Percentiles rank a stretch among this genome's conserved stretches.
Evolutionary conservation across 2,113 vertebrate genomes (phyloP).

Genomic region (Hippopotamus amphibius): DNA sequence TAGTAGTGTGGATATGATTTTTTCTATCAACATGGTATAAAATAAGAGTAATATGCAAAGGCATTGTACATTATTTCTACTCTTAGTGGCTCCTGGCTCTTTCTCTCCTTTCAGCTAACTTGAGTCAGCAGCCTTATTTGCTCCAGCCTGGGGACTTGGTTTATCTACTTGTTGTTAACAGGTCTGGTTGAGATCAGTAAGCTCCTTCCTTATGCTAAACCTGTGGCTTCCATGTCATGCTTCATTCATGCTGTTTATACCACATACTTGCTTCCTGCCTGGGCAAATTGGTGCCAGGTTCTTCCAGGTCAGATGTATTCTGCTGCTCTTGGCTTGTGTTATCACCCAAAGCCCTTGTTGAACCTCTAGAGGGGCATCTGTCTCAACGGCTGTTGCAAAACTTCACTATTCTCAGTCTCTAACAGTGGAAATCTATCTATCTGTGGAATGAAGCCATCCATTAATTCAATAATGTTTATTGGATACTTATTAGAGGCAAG

Average conservation of each 20-base stretch:
- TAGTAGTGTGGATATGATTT: background rate
- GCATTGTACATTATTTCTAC: background rate
- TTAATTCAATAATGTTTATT: background rate
- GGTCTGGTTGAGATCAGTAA: background rate
- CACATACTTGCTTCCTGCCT: background rate
- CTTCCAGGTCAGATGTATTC: background rate
- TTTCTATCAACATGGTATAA: background rate
- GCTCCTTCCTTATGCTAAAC: background rate
- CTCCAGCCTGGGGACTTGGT: background rate
- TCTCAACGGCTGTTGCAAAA: background rate
- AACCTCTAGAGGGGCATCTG: background rate
- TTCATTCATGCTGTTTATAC: background rate
- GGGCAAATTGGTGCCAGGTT: background rate
- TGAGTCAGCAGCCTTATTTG: background rate
- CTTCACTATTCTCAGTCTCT: background rate
- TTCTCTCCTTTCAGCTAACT: conserved; percentile 4
- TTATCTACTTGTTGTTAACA: background rate
- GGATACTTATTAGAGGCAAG: background rate
- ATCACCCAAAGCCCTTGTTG: background rate
- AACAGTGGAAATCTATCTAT: background rate
- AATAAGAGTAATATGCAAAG: background rate
- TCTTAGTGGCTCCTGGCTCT: background rate
- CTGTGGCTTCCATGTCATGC: conserved; percentile 6
- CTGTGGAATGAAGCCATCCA: background rate
- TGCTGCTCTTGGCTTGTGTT: background rate